Evolutionary conservation across 2,113 vertebrate genomes (phyloP), one percentile per base, ranked within the genome.

Genomic region (Cryptotis parvus): DNA sequence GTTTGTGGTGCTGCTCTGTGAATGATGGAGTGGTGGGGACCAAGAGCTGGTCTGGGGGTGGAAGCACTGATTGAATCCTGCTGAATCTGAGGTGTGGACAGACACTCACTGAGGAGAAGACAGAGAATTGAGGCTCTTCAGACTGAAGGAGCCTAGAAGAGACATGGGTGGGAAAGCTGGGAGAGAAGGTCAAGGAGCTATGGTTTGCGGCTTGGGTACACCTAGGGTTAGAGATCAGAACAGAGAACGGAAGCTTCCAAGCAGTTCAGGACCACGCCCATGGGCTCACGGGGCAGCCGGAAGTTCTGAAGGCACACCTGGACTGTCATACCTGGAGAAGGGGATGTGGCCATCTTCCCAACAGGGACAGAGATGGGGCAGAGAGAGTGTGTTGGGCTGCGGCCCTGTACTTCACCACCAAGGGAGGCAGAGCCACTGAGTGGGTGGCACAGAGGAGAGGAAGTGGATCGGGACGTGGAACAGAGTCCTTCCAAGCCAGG

Each of bases 291-390:
- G 33, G 41, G 55, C 35, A 39, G 39, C 2, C 10, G 73, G 35
- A 81, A 61, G 41, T 20, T 43, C 43, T 70, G 24, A 22, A 72
- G 55, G 11, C 11, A 61, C 12, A 9, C 31, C 63, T 33, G 37
- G 78, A 77, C 26, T 80, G 55, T 55, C 45, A 24, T 0, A 8
- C 26, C 78, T 65, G 9, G 0, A 31, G 61, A 66, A 91, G 73
- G 66, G 89, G 87, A 96, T 92, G 91, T 76, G 89, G 91, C n/a
- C 90, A 76, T 43, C 41, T 78, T 65, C 66, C 65, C 4, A 1
- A 58, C 41, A 14, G 82, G 41, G 79, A 29, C 49, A 37, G 66
- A 16, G 27, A 58, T 61, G 35, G 73, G 70, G 61, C 84, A 91
- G 65, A 11, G 16, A 31, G 72, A 88, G 29, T 16, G 52, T n/a